A percentile compares a stretch with the other conserved stretches of the same genome.
These are phyloP conservation scores for Geophilus truncorum DNA, from an alignment of 2,888 invertebrate species.

Conservation along the genomic window DNA sequence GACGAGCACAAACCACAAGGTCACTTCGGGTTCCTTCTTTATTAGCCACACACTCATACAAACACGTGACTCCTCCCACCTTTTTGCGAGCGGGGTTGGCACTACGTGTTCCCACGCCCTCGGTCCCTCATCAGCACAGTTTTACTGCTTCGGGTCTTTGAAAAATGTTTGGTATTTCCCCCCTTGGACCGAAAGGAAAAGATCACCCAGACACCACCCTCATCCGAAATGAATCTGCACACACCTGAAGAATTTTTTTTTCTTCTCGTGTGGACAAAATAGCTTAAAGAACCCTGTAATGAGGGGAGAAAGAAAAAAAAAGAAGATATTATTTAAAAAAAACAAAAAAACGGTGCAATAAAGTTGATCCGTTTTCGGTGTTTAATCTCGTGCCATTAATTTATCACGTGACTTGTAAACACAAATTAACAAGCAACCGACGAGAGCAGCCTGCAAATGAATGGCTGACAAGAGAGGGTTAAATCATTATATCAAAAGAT, in stretches of 20 bases:
- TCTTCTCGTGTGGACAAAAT: too few species aligned
- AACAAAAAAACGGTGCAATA: background rate
- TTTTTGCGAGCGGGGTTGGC: background rate
- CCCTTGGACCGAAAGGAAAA: background rate
- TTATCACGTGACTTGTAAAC: too few species aligned
- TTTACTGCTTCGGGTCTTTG: background rate
- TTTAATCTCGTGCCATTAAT: too few species aligned
- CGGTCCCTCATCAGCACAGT: background rate
- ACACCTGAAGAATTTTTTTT: background rate
- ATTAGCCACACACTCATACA: background rate
- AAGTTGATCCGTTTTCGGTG: too few species aligned
- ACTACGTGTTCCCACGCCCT: background rate
- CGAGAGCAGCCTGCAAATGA: background rate
- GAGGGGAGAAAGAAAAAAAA: too few species aligned
- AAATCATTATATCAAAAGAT: background rate
- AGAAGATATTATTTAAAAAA: background rate
- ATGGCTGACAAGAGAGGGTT: background rate
- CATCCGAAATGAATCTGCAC: background rate
- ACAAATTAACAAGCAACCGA: too few species aligned
- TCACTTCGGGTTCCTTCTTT: background rate
- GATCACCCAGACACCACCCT: background rate
- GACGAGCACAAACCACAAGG: background rate
- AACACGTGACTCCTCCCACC: slow-evolving; percentile 4
- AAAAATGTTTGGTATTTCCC: slow-evolving; percentile 13
- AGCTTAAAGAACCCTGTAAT: too few species aligned